phyloP scores from a whole-genome alignment of 2,113 vertebrate genomes.

The Argyrosomus japonicus region DNA sequence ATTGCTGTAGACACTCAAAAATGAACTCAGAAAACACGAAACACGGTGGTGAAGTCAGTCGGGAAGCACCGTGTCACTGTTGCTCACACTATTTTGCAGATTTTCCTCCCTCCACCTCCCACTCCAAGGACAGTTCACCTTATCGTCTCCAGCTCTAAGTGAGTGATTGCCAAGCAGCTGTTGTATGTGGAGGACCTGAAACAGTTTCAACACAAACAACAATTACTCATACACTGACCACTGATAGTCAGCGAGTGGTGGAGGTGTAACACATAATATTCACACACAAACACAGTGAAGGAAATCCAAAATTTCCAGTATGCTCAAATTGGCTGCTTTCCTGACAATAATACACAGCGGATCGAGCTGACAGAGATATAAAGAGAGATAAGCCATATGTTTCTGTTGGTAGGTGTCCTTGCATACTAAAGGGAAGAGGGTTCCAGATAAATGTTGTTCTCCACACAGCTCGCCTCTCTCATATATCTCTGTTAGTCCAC shows the following conservation, averaged over 20 bases:
- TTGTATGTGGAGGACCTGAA: conserved; percentile 22
- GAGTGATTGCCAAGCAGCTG: conserved; percentile 29
- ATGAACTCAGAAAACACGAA: too few relatives aligned
- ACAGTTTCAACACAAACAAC: conserved; percentile 4
- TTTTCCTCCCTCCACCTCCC: not conserved
- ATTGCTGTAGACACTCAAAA: too few relatives aligned
- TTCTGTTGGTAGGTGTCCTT: conserved; percentile 56
- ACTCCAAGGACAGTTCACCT: conserved; percentile 12
- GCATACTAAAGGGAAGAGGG: conserved; percentile 56
- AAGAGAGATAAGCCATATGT: not conserved
- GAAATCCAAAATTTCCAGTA: conserved; percentile 6
- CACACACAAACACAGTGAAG: not conserved
- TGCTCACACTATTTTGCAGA: not conserved
- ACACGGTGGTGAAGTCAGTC: not conserved
- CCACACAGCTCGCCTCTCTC: conserved; percentile 59
- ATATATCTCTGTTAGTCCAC: conserved; percentile 75
- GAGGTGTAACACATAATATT: not conserved
- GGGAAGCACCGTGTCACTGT: not conserved
- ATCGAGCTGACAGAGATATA: conserved; percentile 11
- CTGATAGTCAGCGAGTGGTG: not conserved
- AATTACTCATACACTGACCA: conserved; percentile 27
- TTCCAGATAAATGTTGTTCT: conserved; percentile 72
- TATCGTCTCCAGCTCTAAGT: conserved; percentile 30
- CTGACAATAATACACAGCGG: not conserved
- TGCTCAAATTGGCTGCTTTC: conserved; percentile 22